A percentile compares a stretch with the other conserved stretches of the same genome.
Evolutionary conservation across 2,113 vertebrate species (phyloP).

Genomic region (Chamaea fasciata): DNA sequence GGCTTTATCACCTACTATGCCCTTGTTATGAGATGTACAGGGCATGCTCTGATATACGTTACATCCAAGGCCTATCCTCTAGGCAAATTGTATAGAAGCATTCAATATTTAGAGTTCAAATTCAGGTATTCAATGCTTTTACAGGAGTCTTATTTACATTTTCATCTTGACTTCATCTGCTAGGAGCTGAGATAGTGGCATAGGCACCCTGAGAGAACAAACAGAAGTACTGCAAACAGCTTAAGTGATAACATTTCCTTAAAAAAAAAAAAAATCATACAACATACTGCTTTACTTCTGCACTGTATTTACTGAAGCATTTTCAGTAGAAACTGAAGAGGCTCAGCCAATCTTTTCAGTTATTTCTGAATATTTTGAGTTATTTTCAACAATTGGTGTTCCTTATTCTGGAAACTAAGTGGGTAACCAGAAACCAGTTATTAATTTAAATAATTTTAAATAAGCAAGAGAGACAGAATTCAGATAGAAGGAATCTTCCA

Average conservation of each 20-base stretch:
- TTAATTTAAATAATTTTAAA: slow-evolving; percentile 19
- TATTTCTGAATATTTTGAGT: not conserved
- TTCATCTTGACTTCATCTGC: not conserved
- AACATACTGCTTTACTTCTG: not conserved
- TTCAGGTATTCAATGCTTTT: not conserved
- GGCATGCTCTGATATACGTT: not conserved
- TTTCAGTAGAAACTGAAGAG: not conserved
- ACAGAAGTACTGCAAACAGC: not conserved
- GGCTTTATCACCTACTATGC: not conserved
- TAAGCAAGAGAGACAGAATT: not conserved
- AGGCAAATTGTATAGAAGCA: not conserved
- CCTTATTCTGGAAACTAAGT: not conserved
- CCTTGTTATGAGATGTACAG: not conserved
- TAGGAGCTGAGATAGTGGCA: not conserved
- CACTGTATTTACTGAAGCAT: not conserved
- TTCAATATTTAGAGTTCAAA: not conserved
- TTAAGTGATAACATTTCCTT: not conserved
- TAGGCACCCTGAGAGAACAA: not conserved
- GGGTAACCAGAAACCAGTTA: not conserved
- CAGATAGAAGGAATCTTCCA: not conserved
- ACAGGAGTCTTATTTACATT: not conserved
- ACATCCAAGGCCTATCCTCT: not conserved
- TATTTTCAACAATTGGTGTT: not conserved
- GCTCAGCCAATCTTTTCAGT: not conserved
- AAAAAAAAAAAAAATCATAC: not conserved